Base-by-base conservation (phyloP, 2,113 vertebrate genomes). In the Acanthisitta chloris region DNA sequence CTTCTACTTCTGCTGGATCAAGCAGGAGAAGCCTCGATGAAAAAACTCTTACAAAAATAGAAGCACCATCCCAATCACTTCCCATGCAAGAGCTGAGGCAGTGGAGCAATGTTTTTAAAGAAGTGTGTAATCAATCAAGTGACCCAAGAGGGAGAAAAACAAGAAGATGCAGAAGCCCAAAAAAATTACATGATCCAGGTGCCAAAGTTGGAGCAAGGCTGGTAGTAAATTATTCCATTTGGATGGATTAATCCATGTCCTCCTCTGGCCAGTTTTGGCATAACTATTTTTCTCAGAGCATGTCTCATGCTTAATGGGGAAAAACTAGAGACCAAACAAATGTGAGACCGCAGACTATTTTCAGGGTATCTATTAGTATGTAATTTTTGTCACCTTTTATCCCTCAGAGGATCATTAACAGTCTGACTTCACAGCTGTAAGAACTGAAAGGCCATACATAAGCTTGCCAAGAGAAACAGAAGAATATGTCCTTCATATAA, bases 241-340 rank as follows among this genome's bases (percentile, higher is more conserved):
- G 57, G 78, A 89, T 28, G n/a, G 69, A 91, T 93, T 92, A 87
- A 88, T 70, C 81, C 65, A 59, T 69, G 69, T 96, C 87, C 81
- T 83, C 40, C 48, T 36, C 38, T 71, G 74, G 90, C 64, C 72
- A 86, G 15, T 85, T 85, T 31, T 69, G 79, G 46, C 78, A 88
- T 34, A 81, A 64, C 59, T 67, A 14, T 42, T 93, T 86, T 89
- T 89, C 52, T 73, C 62, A 94, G 43, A 94, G 79, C 9, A 34
- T 6, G 51, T 13, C 34, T 86, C 38, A 45, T 16, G 16, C 36
- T 59, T 70, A 66, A 71, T 29, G 13, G 17, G 34, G 12, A 34
- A 64, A 61, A 31, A 52, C 66, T 4, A 17, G 70, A 48, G 19
- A 3, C 14, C 48, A 73, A 62, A 65, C 34, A 85, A 91, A 49